These are phyloP conservation scores for Micromesistius poutassou DNA, from an alignment of 2,797 vertebrate genomes.

Conservation along the genomic window DNA sequence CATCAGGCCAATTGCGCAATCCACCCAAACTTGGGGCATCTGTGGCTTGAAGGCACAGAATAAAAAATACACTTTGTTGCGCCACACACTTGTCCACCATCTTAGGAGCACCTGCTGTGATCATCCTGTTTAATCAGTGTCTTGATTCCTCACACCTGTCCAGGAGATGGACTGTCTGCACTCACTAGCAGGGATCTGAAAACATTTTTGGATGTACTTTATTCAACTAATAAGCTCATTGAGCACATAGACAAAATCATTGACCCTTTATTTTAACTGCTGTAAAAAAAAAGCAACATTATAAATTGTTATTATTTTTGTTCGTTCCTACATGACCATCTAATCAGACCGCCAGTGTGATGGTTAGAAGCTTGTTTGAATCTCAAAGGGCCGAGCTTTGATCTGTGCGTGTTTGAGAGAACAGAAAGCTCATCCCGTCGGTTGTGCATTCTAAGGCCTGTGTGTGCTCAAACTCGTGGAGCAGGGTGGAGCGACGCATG, in stretches of 20 bases:
- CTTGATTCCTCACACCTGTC: not conserved
- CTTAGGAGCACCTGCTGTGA: not conserved
- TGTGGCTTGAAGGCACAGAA: not conserved
- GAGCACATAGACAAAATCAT: not conserved
- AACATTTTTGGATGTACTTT: not conserved
- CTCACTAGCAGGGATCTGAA: not conserved
- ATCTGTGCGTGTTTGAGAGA: not conserved
- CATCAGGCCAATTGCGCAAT: no score
- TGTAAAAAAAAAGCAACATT: not conserved
- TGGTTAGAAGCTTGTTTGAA: no score
- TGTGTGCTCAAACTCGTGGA: not conserved
- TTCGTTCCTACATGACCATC: no score
- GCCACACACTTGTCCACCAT: not conserved
- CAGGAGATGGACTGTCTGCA: not conserved
- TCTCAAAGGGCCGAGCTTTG: no score
- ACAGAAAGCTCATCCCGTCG: not conserved
- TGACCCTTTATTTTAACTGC: no score
- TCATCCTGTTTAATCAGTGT: not conserved
- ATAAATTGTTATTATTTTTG: no score
- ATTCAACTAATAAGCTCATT: not conserved
- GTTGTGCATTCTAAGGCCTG: not conserved
- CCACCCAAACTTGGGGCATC: no score
- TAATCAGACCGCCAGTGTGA: no score
- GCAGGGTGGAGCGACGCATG: conserved; percentile 45
- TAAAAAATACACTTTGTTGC: not conserved